These are phyloP conservation scores for Myotis findleyi DNA, from an alignment of 2,797 vertebrate genomes.

Conservation along the genomic window DNA sequence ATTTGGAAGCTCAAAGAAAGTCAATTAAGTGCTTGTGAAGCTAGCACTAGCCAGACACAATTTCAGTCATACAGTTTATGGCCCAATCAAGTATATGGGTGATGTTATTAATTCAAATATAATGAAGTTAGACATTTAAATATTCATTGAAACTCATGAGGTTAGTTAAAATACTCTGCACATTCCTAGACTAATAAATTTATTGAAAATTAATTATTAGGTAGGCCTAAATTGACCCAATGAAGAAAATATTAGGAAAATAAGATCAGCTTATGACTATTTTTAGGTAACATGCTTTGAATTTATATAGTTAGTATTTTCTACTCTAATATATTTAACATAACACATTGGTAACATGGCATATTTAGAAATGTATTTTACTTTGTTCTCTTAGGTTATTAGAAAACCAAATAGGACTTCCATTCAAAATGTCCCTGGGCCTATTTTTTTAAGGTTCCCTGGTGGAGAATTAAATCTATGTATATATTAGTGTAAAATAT, in stretches of 20 bases:
- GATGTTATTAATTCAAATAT: conserved; percentile 46
- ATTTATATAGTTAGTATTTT: background rate
- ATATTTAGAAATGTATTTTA: background rate
- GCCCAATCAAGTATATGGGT: background rate
- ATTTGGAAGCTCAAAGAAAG: background rate
- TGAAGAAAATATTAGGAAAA: conserved; percentile 45
- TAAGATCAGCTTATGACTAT: background rate
- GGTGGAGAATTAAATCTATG: background rate
- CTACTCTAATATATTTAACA: background rate
- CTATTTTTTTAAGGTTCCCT: background rate
- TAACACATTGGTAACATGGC: background rate
- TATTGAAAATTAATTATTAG: conserved; percentile 13
- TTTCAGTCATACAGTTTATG: background rate
- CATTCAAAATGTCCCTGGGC: background rate
- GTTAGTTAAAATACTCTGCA: conserved; percentile 48
- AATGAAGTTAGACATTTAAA: conserved; percentile 18
- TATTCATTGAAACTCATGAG: background rate
- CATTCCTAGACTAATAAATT: background rate
- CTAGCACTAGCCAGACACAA: background rate
- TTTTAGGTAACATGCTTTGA: background rate
- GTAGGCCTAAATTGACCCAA: background rate
- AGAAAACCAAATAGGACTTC: background rate
- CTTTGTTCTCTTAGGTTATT: background rate
- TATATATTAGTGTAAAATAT: background rate
- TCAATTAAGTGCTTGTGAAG: background rate